A percentile compares a stretch with the other conserved stretches of the same genome.
Evolutionary conservation across 2,888 invertebrate genomes (phyloP).

Genomic region (Stictocephala bisonia): DNA sequence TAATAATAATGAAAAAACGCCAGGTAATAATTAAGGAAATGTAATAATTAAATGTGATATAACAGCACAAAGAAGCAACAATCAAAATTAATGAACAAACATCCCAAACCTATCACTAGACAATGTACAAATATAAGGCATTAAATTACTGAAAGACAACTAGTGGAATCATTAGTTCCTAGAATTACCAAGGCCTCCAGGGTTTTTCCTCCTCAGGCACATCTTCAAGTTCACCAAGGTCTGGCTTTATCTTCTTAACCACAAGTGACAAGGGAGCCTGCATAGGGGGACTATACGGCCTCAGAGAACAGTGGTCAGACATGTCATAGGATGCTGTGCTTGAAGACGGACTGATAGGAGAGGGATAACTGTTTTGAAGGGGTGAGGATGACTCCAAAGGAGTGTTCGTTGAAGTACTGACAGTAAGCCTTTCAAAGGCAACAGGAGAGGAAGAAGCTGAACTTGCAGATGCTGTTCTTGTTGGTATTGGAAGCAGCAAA

Average conservation of each 20-base stretch:
- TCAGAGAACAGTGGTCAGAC: slow-evolving; percentile 14
- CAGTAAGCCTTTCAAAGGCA: slow-evolving; percentile 58
- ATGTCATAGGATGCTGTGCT: slow-evolving; percentile 31
- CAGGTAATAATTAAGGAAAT: slow-evolving; percentile 21
- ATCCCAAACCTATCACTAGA: neutral
- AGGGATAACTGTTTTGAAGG: slow-evolving; percentile 41
- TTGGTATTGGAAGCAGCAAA: slow-evolving; percentile 79
- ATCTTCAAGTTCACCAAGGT: neutral
- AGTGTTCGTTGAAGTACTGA: slow-evolving; percentile 61
- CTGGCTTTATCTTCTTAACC: slow-evolving; percentile 31
- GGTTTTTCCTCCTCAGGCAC: slow-evolving; percentile 75
- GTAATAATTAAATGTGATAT: no score
- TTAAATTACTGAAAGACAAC: slow-evolving; percentile 38
- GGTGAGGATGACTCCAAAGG: slow-evolving; percentile 61
- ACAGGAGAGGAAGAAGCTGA: slow-evolving; percentile 70
- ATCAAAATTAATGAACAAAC: no score
- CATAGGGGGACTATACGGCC: slow-evolving; percentile 36
- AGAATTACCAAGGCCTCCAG: slow-evolving; percentile 85
- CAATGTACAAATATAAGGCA: slow-evolving; percentile 33
- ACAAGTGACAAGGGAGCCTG: slow-evolving; percentile 37
- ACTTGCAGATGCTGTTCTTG: slow-evolving; percentile 78
- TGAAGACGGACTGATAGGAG: slow-evolving; percentile 33
- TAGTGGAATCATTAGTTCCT: neutral
- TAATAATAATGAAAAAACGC: no score
- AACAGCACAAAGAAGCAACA: no score